A percentile compares a stretch with the other conserved stretches of the same genome.
phyloP scores from a whole-genome alignment of 2,888 invertebrate species.

The Mythimna lalbum region DNA sequence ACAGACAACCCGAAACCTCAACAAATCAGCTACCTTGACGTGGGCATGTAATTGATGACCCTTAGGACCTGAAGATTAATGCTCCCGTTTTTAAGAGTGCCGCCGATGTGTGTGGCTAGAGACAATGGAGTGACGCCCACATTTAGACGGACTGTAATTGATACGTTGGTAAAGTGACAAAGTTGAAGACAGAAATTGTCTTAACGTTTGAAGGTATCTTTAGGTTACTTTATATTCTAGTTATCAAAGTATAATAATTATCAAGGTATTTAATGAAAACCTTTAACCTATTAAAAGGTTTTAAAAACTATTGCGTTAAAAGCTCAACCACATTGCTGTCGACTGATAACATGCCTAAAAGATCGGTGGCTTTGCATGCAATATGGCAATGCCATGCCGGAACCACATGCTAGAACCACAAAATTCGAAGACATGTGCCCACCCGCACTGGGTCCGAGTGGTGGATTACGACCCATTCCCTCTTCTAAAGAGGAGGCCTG shows the following conservation, averaged over 20 bases:
- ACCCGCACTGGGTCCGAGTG: too few species aligned
- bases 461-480: too few species aligned
- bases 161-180: slow-evolving; percentile 48
- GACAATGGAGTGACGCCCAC: slow-evolving; percentile 68
- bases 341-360: too few species aligned
- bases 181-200: background rate
- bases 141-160: slow-evolving; percentile 66
- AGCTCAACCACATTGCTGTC: too few species aligned
- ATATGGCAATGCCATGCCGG: too few species aligned
- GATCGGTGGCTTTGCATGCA: too few species aligned
- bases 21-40: slow-evolving; percentile 9
- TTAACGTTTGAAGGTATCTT: background rate
- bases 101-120: slow-evolving; percentile 68
- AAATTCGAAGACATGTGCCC: too few species aligned
- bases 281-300: too few species aligned
- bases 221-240: background rate
- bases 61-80: slow-evolving; percentile 72
- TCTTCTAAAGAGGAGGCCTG: too few species aligned
- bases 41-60: slow-evolving; percentile 71
- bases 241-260: background rate
- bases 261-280: too few species aligned
- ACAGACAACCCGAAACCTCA: slow-evolving; percentile 5
- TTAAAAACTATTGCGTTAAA: too few species aligned
- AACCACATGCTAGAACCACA: too few species aligned
- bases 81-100: slow-evolving; percentile 66